These are phyloP conservation scores for Leptodactylus fallax DNA, from an alignment of 2,797 vertebrate species.

Conservation along the genomic window DNA sequence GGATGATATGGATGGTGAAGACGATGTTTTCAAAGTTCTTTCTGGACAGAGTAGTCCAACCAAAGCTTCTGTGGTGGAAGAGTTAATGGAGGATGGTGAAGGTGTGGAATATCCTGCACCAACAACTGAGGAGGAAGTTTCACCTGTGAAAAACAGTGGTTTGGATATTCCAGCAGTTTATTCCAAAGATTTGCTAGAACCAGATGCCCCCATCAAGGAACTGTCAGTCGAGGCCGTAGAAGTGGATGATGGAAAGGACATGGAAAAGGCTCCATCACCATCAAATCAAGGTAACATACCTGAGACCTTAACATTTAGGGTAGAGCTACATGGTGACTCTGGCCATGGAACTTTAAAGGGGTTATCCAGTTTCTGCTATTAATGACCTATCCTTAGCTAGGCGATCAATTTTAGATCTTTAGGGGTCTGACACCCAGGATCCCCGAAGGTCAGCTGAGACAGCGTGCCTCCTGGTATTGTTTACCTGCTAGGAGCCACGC, in stretches of 20 bases:
- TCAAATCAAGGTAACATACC: slow-evolving; percentile 25
- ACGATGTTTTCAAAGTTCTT: slow-evolving; percentile 8
- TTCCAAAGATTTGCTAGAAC: slow-evolving; percentile 66
- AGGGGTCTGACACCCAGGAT: too few species aligned
- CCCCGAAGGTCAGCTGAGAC: too few species aligned
- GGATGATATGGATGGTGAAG: slow-evolving; percentile 32
- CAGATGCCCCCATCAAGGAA: not conserved
- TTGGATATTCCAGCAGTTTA: slow-evolving; percentile 41
- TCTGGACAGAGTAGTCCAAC: slow-evolving; percentile 46
- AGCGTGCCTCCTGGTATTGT: too few species aligned
- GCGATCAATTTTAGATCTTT: too few species aligned
- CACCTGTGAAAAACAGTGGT: not conserved
- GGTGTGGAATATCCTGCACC: slow-evolving; percentile 69
- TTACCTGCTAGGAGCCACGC: too few species aligned
- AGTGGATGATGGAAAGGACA: slow-evolving; percentile 68
- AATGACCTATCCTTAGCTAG: too few species aligned
- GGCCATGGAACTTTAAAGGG: too few species aligned
- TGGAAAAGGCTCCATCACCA: slow-evolving; percentile 42
- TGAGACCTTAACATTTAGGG: not conserved
- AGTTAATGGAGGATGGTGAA: slow-evolving; percentile 68
- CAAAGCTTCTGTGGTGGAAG: slow-evolving; percentile 66
- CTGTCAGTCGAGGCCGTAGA: slow-evolving; percentile 62
- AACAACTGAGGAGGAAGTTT: slow-evolving; percentile 58
- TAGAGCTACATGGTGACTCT: too few species aligned
- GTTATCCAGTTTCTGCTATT: too few species aligned